Evolutionary conservation across 2,888 invertebrate genomes (phyloP), one percentile per base, ranked within the genome.

Genomic region (Calliscelio sp.): DNA sequence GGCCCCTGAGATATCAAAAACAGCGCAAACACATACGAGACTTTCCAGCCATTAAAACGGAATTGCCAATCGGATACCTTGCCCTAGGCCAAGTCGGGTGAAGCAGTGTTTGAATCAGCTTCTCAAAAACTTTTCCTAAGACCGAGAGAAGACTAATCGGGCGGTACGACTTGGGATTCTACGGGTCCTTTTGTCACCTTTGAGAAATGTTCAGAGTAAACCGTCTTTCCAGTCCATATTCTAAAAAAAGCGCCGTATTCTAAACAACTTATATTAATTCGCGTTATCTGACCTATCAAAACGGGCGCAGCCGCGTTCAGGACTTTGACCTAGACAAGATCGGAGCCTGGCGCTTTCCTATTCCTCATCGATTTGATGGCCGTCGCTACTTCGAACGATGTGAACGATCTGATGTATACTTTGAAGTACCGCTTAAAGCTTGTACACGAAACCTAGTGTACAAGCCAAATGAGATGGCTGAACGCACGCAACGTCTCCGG

Each of bases 1-100:
- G 86, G 86, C 0, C 85, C 87, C 1, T 73, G 55, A n/a, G 86
- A 86, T 41, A 87, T 87, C 11, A 87, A 86, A 0, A 65, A 55
- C 5, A 75, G 32, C 0, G 20, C 35, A 0, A 25, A 41, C 5
- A 24, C 14, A 24, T 71, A 63, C 16, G 8, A 28, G 11, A 2
- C 8, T 3, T 51, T 44, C 22, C 28, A 8, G 1, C 10, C 24
- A 0, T 35, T 44, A 53, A 87, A 86, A 5, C 84, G 85, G 53
- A 38, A 86, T 38, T 87, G 86, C 20, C 77, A 70, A 14, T 18
- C 38, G 16, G 85, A 85, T 22, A 85, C 11, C 6, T 70, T 82
- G 0, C 65, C 86, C 0, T 55, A 53, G 1, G 61, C 63, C 70
- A 86, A 35, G 35, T 74, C 8, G 8, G 1, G 28, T 18, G 22